Conservation (phyloP, 2,797 vertebrate species). For the Thaleichthys pacificus region DNA sequence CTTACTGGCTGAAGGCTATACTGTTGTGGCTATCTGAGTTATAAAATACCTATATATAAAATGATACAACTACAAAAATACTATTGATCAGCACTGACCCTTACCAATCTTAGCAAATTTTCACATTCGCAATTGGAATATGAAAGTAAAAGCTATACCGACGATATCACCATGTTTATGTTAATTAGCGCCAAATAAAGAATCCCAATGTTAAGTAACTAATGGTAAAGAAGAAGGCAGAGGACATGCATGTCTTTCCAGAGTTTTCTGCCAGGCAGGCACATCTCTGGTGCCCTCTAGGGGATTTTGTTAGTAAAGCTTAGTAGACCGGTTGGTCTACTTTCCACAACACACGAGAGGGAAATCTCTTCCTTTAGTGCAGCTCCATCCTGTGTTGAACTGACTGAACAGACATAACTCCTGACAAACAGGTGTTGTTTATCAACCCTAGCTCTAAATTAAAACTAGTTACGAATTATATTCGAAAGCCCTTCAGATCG, state of each 20-base stretch:
- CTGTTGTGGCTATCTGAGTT: constrained; percentile 24
- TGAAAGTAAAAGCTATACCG: neutral
- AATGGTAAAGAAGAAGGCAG: neutral
- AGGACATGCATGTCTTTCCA: neutral
- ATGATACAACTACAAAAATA: neutral
- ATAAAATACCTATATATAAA: constrained; percentile 11
- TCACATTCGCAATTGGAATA: neutral
- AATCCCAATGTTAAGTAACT: neutral
- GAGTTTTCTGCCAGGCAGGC: neutral
- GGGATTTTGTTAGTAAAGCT: constrained; percentile 6
- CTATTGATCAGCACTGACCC: neutral
- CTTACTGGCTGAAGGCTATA: constrained; percentile 34
- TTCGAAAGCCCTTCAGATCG: neutral
- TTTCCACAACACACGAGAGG: neutral
- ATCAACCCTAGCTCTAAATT: no score
- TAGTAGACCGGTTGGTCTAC: neutral
- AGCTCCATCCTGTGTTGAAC: constrained; percentile 52
- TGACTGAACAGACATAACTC: neutral
- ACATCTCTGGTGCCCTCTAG: constrained; percentile 59
- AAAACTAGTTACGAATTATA: no score
- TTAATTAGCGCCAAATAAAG: neutral
- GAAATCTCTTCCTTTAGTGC: constrained; percentile 16
- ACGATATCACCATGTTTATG: neutral
- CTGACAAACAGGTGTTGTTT: neutral
- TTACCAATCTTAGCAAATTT: neutral